Evolutionary conservation across 2,888 invertebrate genomes (phyloP).

Genomic region (Protodeltote pygarga): DNA sequence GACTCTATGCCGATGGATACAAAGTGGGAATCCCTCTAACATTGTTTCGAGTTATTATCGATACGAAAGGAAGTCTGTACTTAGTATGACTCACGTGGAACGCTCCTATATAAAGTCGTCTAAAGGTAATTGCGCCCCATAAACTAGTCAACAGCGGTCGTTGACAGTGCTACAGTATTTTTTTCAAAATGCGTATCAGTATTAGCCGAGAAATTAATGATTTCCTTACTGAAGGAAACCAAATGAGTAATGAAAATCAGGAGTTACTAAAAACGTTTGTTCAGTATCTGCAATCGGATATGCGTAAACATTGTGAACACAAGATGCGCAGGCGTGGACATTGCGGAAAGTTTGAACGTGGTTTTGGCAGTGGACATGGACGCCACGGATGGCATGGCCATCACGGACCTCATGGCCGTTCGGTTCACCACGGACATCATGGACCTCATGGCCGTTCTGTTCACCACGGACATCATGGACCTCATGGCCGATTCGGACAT

Average conservation of each 20-base stretch:
- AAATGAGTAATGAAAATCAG: slow-evolving; percentile 39
- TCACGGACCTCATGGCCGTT: slow-evolving; percentile 4
- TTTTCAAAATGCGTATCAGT: slow-evolving; percentile 50
- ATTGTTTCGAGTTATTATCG: slow-evolving; percentile 7
- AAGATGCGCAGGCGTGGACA: slow-evolving; percentile 18
- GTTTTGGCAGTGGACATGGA: slow-evolving; percentile 47
- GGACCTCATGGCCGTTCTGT: slow-evolving; percentile 15
- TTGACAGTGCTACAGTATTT: slow-evolving; percentile 35
- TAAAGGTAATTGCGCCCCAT: slow-evolving; percentile 37
- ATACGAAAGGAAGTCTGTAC: slow-evolving; percentile 9
- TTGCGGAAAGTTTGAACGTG: slow-evolving; percentile 35
- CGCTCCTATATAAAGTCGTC: slow-evolving; percentile 34
- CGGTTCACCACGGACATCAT: neutral
- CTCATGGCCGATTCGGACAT: slow-evolving; percentile 2
- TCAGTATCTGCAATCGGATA: slow-evolving; percentile 46
- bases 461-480: slow-evolving; percentile 20
- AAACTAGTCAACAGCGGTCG: slow-evolving; percentile 38
- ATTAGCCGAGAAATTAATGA: slow-evolving; percentile 38
- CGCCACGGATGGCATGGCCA: slow-evolving; percentile 19
- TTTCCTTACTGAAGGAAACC: slow-evolving; percentile 28
- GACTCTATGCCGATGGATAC: neutral
- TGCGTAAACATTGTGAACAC: slow-evolving; percentile 19
- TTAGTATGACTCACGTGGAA: slow-evolving; percentile 39
- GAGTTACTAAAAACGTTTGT: slow-evolving; percentile 50
- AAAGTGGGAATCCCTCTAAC: slow-evolving; percentile 12